A percentile compares a stretch with the other conserved stretches of the same genome.
Conservation (phyloP, 2,113 vertebrate genomes). For the Ceyx margarethae region DNA sequence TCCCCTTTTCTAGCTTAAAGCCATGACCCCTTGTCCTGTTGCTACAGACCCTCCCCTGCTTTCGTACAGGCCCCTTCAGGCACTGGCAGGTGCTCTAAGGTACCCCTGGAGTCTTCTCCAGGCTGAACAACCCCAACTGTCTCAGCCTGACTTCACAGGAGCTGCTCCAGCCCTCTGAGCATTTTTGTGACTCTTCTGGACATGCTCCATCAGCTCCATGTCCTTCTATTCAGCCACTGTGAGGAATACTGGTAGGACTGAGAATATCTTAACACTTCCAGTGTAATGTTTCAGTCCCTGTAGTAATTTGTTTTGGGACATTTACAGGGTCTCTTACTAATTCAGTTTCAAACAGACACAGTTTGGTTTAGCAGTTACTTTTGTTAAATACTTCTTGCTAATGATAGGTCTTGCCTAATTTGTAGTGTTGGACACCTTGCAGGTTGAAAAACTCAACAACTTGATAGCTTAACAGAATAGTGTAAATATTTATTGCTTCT, state of each 20-base stretch:
- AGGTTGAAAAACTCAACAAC: not conserved
- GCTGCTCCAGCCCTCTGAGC: no score
- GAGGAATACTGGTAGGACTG: not conserved
- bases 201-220: no score
- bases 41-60: no score
- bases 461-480: not conserved
- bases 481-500: not conserved
- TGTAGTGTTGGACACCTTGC: not conserved
- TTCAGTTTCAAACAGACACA: not conserved
- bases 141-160: no score
- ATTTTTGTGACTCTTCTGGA: no score
- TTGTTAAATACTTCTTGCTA: not conserved
- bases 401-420: not conserved
- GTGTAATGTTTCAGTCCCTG: not conserved
- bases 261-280: not conserved
- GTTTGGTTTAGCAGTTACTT: not conserved
- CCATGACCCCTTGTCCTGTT: no score
- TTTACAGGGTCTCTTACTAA: not conserved
- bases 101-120: no score
- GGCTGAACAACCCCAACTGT: no score
- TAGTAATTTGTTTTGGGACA: not conserved
- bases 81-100: no score
- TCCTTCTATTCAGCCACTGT: not conserved
- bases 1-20: no score
- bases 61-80: no score